Evolutionary conservation across 2,888 invertebrate genomes (phyloP).

Genomic region (Hecatera dysodea): DNA sequence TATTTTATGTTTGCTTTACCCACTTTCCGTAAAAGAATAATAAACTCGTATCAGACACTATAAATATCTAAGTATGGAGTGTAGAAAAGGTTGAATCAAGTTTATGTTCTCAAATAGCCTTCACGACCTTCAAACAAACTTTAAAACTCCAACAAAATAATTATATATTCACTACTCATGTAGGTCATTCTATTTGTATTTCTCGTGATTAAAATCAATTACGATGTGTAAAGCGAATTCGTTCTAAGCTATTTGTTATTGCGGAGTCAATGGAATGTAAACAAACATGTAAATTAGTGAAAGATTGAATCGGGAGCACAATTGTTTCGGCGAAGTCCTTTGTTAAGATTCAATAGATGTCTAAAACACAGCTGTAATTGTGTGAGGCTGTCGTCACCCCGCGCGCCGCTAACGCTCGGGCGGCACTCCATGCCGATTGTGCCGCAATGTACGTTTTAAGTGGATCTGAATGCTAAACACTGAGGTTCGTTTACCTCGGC

Average conservation of each 20-base stretch:
- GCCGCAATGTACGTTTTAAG: slow-evolving; percentile 46
- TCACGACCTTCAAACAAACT: slow-evolving; percentile 39
- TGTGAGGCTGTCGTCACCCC: slow-evolving; percentile 37
- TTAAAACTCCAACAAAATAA: slow-evolving; percentile 26
- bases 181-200: slow-evolving; percentile 37
- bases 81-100: slow-evolving; percentile 50
- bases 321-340: slow-evolving; percentile 51
- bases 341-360: slow-evolving; percentile 61
- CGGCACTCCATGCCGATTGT: slow-evolving; percentile 34
- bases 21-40: slow-evolving; percentile 52
- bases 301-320: slow-evolving; percentile 47
- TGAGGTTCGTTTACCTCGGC: slow-evolving; percentile 73
- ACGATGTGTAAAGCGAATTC: slow-evolving; percentile 41
- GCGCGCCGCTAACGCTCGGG: slow-evolving; percentile 16
- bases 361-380: slow-evolving; percentile 43
- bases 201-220: slow-evolving; percentile 49
- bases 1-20: slow-evolving; percentile 48
- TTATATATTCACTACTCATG: slow-evolving; percentile 31
- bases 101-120: slow-evolving; percentile 34
- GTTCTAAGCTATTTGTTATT: slow-evolving; percentile 42
- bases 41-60: slow-evolving; percentile 39
- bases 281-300: slow-evolving; percentile 57
- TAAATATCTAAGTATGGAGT: slow-evolving; percentile 45
- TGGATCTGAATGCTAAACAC: slow-evolving; percentile 67
- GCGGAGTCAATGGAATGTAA: slow-evolving; percentile 20